Evolutionary conservation across 1,140 invertebrate species (phyloP), one percentile per base, ranked within the genome.

Genomic region (Conopomorpha cramerella): DNA sequence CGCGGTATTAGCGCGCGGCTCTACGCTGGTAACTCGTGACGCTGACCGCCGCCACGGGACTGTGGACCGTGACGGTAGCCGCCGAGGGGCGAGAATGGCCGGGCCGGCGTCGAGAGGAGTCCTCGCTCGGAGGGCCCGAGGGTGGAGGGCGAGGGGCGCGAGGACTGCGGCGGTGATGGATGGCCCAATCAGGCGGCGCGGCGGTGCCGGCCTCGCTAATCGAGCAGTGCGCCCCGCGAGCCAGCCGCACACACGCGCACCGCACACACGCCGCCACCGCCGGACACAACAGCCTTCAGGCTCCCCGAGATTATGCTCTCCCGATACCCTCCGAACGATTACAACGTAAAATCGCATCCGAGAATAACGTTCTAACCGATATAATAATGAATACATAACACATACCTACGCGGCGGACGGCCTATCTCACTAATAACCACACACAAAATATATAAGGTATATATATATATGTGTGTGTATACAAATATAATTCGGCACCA

Each of bases 121-220:
- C 37, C 37, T 32, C 47, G 34, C 34, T 6, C 28, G 30, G 12
- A 13, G 32, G 18, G 38, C 16, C 35, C n/a, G 36, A 34, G 45
- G 41, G 8, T 3, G 12, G 4, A 16, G 29, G 23, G 41, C 39
- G 49, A 42, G 40, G 51, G 14, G 17, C 41, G 41, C 39, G 49
- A 30, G 51, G 50, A 44, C 33, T 46, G 56, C 45, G 49, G 61
- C 49, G 38, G 62, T 71, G 68, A 73, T 73, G 68, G 68, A 73
- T 73, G 63, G 68, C 65, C 68, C 68, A 73, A 73, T 73, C 68
- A 65, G 68, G 65, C 68, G 59, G 63, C 65, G 63, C 54, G 58
- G 60, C 61, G 62, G 56, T 51, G 52, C 52, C 49, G 52, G 50
- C 49, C 58, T 57, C 60, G 58, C 59, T 68, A 72, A 68, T 64